Evolutionary conservation across 37 sponge, comb jelly and placozoan species (phyloP), one percentile per base, ranked within the genome.

Genomic region (Chondrosia reniformis): DNA sequence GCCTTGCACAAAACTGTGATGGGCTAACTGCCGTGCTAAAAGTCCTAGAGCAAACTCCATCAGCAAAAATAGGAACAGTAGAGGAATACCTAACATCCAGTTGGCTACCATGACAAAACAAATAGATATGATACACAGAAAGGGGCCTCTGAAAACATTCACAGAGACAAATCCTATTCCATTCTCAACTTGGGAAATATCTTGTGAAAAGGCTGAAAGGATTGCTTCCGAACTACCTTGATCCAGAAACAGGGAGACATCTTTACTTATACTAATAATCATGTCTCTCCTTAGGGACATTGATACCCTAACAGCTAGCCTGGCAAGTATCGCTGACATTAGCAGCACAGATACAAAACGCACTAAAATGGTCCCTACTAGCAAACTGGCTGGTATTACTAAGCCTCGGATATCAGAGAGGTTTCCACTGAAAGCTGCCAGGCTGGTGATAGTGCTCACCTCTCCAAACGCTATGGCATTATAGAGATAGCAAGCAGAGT

Each of bases 51-150:
- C 27, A 2, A 83, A 2, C 45, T 83, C 79, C 9, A 45, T 33
- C 4, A 59, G 9, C 19, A 83, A 7, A 25, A 83, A 77, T 21
- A 59, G 24, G 19, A 63, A 21, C 0, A 33, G 8, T 15, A 88
- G 79, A 33, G 54, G 37, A 12, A 88, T 38, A 25, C 78, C 82
- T 13, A 88, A 45, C 12, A 67, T 71, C 88, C 88, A 88, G 3
- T 30, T 45, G 12, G 79, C 49, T 38, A 63, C 63, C 2, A 77
- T 3, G 41, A 66, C 30, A 39, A 38, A 78, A 0, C 31, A 56
- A 33, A 79, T 39, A 40, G 75, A 78, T n/a, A 67, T 42, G 19
- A 78, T 37, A 12, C 63, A 24, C 72, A 88, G 42, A 17, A 79
- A 10, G 21, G 57, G 1, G 2, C 67, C 84, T 32, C 71, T 41